Evolutionary conservation across 2,888 invertebrate species (phyloP), one percentile per base, ranked within the genome.

Genomic region (Ephialtes manifestator): DNA sequence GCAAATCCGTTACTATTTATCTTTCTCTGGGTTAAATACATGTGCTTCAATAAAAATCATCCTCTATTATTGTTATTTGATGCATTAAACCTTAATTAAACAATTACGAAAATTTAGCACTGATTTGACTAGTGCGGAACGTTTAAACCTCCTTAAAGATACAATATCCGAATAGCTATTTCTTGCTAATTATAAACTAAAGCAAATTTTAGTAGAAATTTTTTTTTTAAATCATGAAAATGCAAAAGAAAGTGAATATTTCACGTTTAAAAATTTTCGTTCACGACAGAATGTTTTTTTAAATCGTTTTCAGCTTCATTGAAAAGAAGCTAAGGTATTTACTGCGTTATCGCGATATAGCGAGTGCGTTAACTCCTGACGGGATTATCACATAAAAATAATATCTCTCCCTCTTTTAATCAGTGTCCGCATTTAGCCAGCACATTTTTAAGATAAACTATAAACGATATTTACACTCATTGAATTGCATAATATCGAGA

Each of bases 361-460:
- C 15, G 15, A 58, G 28, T 15, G 28, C 13, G 58, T 58, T 58
- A 13, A 28, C 58, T 20, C 53, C 53, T 53, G n/a, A n/a, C n/a
- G 15, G 5, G 11, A 58, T 11, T 28, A 58, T 58, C 15, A 58
- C 28, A 58, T 58, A 28, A 11, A 55, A 24, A 24, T 8, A 55
- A 24, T 55, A 53, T 18, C 53, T 55, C 8, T 4, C n/a, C 24
- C 8, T 4, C n/a, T 10, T 0, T 24, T 55, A 24, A 55, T 55
- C 55, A 10, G 20, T 24, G 55, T 55, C 3, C 24, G 65, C 28
- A 20, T 28, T 46, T 15, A 24, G 43, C 13, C 13, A 55, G 15
- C 4, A 55, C 55, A 53, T 39, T 71, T 39, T 55, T 55, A 20
- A 71, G 71, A 71, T 71, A 55, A 71, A 55, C 0, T 39, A 13